These are phyloP conservation scores for Itoplectis maculator DNA, from an alignment of 2,888 invertebrate species.

Conservation along the genomic window DNA sequence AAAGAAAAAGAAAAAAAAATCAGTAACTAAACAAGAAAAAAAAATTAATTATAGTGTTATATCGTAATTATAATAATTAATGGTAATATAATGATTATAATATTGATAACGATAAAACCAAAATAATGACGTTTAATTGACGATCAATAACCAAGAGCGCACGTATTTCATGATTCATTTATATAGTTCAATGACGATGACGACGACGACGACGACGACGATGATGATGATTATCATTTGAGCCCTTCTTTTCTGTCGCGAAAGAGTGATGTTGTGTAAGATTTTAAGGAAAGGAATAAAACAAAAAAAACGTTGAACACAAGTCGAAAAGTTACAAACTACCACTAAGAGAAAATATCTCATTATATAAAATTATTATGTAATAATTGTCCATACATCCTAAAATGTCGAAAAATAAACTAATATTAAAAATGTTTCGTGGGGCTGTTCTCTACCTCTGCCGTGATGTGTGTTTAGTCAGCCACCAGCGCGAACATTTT, in stretches of 20 bases:
- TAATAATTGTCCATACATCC: slow-evolving; percentile 84
- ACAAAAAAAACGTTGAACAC: slow-evolving; percentile 69
- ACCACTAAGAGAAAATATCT: slow-evolving; percentile 80
- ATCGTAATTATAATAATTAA: slow-evolving; percentile 83
- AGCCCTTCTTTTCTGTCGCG: slow-evolving; percentile 71
- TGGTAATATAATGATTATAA: slow-evolving; percentile 83
- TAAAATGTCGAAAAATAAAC: slow-evolving; percentile 83
- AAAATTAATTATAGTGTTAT: slow-evolving; percentile 81
- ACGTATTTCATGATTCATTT: slow-evolving; percentile 81
- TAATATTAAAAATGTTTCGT: slow-evolving; percentile 78
- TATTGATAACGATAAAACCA: slow-evolving; percentile 77
- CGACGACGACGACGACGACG: neutral
- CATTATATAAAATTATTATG: slow-evolving; percentile 84
- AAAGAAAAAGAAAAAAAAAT: slow-evolving; percentile 69
- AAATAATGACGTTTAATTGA: slow-evolving; percentile 79
- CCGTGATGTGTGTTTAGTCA: neutral
- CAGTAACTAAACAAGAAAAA: slow-evolving; percentile 67
- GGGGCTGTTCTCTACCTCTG: neutral
- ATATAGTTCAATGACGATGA: slow-evolving; percentile 77
- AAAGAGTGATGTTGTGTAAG: slow-evolving; percentile 78
- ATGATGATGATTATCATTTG: slow-evolving; percentile 62
- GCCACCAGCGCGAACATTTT: too few relatives aligned
- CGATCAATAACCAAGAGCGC: slow-evolving; percentile 78
- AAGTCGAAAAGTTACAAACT: slow-evolving; percentile 75
- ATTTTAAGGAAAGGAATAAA: slow-evolving; percentile 69